Evolutionary conservation across 2,888 invertebrate species (phyloP), one percentile per base, ranked within the genome.

Genomic region (Mythimna ferrago): DNA sequence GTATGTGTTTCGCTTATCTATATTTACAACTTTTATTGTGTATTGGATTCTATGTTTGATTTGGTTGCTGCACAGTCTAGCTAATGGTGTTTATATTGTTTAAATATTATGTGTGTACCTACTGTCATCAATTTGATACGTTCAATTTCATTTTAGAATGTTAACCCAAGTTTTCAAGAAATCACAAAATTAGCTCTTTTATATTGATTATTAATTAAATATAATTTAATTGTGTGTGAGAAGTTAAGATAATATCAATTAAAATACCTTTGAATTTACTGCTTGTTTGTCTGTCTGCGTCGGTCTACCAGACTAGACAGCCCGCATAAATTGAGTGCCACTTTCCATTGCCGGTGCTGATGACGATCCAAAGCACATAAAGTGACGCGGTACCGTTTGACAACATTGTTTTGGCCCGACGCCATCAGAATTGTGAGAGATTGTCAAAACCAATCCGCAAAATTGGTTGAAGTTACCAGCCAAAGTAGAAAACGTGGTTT

Each of bases 301-400:
- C 9, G n/a, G 56, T 56, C 32, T 51, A 53, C 41, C 6, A 11
- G 26, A 44, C 2, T 16, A 60, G 78, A 64, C 64, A n/a, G 21
- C 38, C 56, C 80, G 56, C 62, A 74, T 66, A 32, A 48, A 60
- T 35, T 35, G 16, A 58, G 62, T 63, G 53, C 57, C 62, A 66
- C 75, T 74, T 77, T 74, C 54, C 76, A 77, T 48, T 77, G 35
- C 44, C n/a, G 53, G 11, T 21, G 6, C 35, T 54, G 62, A 58
- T 63, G 53, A 51, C 51, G 54, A 63, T 80, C 66, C 48, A 48
- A 26, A 77, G 63, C 9, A 58, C 16, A 44, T 77, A 32, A 57
- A 57, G 48, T 57, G 14, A 21, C 56, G 51, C 14, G 48, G n/a
- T 53, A 66, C 61, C 62, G 19, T 62, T 57, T 32, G 38, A 53